Evolutionary conservation across 2,888 invertebrate species (phyloP).

Genomic region (Drosophila pullipes): DNA sequence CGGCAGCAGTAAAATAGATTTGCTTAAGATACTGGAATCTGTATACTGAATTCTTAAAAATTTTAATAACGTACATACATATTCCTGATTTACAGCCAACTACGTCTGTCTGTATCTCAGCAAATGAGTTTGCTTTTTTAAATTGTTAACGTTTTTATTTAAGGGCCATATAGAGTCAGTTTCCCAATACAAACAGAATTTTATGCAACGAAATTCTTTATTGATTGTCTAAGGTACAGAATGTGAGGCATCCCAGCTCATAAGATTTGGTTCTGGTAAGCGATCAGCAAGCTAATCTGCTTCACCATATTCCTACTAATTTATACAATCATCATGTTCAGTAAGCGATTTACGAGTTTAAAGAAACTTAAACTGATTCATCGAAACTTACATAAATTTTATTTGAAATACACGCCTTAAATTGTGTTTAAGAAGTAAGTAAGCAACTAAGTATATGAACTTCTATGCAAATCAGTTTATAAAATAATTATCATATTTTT

Average conservation of each 20-base stretch:
- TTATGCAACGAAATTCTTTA: too few relatives aligned
- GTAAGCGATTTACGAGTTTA: neutral
- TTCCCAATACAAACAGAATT: too few relatives aligned
- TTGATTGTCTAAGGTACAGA: neutral
- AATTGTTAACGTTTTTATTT: too few relatives aligned
- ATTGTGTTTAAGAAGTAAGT: neutral
- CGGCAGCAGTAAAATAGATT: neutral
- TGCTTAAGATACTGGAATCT: neutral
- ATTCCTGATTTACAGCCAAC: too few relatives aligned
- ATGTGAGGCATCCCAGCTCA: neutral
- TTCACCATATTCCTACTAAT: neutral
- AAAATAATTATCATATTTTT: slow-evolving; percentile 57
- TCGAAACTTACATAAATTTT: neutral
- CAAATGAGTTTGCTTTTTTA: too few relatives aligned
- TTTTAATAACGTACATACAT: neutral
- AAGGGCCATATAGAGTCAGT: too few relatives aligned
- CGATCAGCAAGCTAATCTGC: neutral
- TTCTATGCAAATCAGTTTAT: too few relatives aligned
- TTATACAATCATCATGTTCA: neutral
- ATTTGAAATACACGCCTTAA: neutral
- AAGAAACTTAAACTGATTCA: neutral
- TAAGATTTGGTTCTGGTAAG: neutral
- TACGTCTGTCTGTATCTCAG: too few relatives aligned
- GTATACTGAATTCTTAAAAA: neutral
- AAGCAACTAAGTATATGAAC: neutral